Evolutionary conservation across 2,888 invertebrate genomes (phyloP).

Genomic region (Apotomis capreana): DNA sequence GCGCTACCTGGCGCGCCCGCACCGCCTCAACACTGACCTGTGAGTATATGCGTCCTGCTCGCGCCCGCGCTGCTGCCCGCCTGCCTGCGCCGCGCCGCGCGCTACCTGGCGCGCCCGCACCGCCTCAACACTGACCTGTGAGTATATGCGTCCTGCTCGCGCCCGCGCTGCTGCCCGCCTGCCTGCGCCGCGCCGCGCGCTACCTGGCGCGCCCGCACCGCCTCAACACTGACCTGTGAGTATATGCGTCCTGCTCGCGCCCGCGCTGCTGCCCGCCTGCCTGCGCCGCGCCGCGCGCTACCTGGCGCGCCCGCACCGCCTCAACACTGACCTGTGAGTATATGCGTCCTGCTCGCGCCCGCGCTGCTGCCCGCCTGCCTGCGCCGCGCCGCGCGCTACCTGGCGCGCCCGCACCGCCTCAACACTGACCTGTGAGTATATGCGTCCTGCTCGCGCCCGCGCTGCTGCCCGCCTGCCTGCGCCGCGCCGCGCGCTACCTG

Average conservation of each 20-base stretch:
- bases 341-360: background rate
- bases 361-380: background rate
- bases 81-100: background rate
- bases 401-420: background rate
- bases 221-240: background rate
- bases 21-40: background rate
- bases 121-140: background rate
- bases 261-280: background rate
- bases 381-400: background rate
- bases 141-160: background rate
- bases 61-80: background rate
- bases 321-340: background rate
- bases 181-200: background rate
- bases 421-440: background rate
- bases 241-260: background rate
- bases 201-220: background rate
- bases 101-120: background rate
- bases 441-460: slow-evolving; percentile 84
- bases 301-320: background rate
- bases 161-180: background rate
- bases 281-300: background rate
- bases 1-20: background rate
- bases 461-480: slow-evolving; percentile 61
- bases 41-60: background rate
- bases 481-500: slow-evolving; percentile 95